Conservation (phyloP, 2,113 vertebrate species). For the Oncorhynchus clarkii region DNA sequence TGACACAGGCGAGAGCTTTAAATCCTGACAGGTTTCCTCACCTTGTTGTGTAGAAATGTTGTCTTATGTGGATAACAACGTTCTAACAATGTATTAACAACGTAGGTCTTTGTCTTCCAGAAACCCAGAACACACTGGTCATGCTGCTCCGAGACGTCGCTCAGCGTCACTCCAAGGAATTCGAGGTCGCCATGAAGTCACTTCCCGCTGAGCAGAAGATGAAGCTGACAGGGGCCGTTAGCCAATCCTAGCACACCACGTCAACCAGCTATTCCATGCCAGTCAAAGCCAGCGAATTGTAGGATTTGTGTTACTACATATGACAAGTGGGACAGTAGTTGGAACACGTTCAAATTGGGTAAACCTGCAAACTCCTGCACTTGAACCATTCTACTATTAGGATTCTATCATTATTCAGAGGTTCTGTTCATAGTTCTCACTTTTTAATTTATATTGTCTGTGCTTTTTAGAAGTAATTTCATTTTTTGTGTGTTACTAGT, state of each 20-base stretch:
- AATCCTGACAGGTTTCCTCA: not conserved
- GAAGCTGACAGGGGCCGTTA: constrained; percentile 57
- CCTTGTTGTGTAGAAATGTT: not conserved
- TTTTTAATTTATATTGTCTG: constrained; percentile 49
- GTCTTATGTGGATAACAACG: not conserved
- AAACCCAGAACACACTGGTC: constrained; percentile 68
- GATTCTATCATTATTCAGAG: constrained; percentile 19
- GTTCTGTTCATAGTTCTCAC: constrained; percentile 26
- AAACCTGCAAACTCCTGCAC: constrained; percentile 16
- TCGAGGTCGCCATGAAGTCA: constrained; percentile 72
- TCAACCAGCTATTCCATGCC: constrained; percentile 5
- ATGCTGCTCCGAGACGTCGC: constrained; percentile 72
- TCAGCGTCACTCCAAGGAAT: constrained; percentile 68
- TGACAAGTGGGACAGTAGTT: constrained; percentile 31
- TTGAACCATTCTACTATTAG: constrained; percentile 22
- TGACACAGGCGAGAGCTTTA: constrained; percentile 58
- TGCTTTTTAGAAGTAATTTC: constrained; percentile 10
- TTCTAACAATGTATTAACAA: not conserved
- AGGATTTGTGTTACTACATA: constrained; percentile 27
- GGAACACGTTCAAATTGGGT: not conserved
- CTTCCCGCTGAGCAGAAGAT: constrained; percentile 75
- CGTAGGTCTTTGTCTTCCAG: constrained; percentile 53
- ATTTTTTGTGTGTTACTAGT: constrained; percentile 2
- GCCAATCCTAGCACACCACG: constrained; percentile 49
- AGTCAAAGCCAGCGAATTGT: constrained; percentile 18